Base-by-base conservation (phyloP, 1,140 invertebrate genomes). In the Pseudomyrmex flavicornis region DNA sequence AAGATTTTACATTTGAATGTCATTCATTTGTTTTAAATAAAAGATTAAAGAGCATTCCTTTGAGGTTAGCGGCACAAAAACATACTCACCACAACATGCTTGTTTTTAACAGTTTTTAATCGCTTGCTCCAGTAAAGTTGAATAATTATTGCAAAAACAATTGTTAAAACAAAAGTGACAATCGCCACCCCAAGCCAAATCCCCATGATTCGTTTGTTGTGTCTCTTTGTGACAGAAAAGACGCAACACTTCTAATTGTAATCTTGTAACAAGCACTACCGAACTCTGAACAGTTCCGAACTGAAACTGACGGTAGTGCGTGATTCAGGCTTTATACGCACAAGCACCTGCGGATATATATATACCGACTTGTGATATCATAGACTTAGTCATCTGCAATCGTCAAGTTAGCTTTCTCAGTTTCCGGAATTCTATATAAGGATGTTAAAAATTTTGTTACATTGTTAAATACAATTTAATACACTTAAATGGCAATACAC, bases 21-120 rank as follows among this genome's bases (percentile, higher is more conserved):
- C n/a, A 46, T 17, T 52, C n/a, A 10, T 20, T 4, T 17, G 20
- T 44, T 58, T 44, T 44, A 26, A 13, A 8, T 61, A 61, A 2
- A 12, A 26, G 22, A 44, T 35, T 35, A 35, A 35, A 35, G 35
- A 10, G 3, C 1, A 2, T 17, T 20, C 15, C 13, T 82, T 70
- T 2, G 22, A 61, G 15, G 61, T 82, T 72, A 73, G 17, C 35
- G 35, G 35, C 35, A 35, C 5, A 35, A 35, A 35, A 35, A 0
- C 35, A 61, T 66, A 88, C 85, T 92, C 79, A 93, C 92, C 83
- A 93, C 91, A 20, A 93, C 90, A 50, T 93, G 92, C 35, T 92
- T 92, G 26, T 91, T 90, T 54, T 85, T 82, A 22, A 92, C 73
- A 17, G 46, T 84, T 52, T 85, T 91, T 17, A 84, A 13, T 13